phyloP scores from a whole-genome alignment of 2,888 invertebrate species.

The Cynaeus angustus region DNA sequence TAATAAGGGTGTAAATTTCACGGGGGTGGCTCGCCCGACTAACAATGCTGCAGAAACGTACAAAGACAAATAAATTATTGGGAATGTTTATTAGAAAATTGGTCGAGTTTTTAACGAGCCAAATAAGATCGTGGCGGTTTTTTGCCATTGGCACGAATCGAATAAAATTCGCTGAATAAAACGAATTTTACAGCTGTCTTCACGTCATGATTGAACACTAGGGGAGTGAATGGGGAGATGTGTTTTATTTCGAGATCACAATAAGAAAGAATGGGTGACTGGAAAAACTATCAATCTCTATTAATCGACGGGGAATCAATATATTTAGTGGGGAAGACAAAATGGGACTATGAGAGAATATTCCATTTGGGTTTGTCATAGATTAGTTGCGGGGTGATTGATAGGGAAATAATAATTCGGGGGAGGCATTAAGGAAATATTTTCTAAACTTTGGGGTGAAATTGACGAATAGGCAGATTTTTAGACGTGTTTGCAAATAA shows the following conservation, averaged over 20 bases:
- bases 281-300: constrained; percentile 47
- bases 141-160: constrained; percentile 11
- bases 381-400: no score
- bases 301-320: constrained; percentile 30
- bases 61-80: constrained; percentile 33
- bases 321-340: no score
- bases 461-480: no score
- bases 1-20: constrained; percentile 58
- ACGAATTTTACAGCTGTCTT: constrained; percentile 50
- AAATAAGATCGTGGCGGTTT: neutral
- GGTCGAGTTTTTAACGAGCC: constrained; percentile 12
- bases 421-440: no score
- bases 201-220: constrained; percentile 46
- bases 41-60: constrained; percentile 26
- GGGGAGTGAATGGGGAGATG: constrained; percentile 31
- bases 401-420: no score
- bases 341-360: no score
- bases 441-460: no score
- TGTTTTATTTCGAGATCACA: constrained; percentile 31
- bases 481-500: no score
- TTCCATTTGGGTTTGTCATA: no score
- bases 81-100: constrained; percentile 31
- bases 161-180: constrained; percentile 32
- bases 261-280: constrained; percentile 22
- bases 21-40: constrained; percentile 5